Evolutionary conservation across 2,113 vertebrate genomes (phyloP).

Genomic region (Chiloscyllium plagiosum): DNA sequence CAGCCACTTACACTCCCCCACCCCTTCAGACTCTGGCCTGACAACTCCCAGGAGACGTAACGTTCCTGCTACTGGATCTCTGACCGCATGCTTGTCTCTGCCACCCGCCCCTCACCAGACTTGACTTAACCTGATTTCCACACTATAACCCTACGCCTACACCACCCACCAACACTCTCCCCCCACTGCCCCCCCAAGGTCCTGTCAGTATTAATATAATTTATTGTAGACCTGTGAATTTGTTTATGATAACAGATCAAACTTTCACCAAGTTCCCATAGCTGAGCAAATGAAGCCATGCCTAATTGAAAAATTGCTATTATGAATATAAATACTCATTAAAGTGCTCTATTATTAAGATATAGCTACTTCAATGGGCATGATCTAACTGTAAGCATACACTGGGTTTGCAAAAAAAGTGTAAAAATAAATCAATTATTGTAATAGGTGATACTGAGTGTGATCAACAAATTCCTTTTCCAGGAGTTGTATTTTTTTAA

Average conservation of each 20-base stretch:
- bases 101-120: too few relatives aligned
- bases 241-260: slow-evolving; percentile 15
- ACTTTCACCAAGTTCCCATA: neutral
- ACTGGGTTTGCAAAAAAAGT: neutral
- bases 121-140: too few relatives aligned
- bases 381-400: neutral
- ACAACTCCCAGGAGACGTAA: too few relatives aligned
- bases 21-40: too few relatives aligned
- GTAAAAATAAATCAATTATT: neutral
- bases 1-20: too few relatives aligned
- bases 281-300: neutral
- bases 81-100: too few relatives aligned
- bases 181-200: too few relatives aligned
- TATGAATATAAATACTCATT: neutral
- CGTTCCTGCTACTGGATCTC: too few relatives aligned
- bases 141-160: too few relatives aligned
- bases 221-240: neutral
- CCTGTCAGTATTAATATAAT: neutral
- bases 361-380: neutral
- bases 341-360: neutral
- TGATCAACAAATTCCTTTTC: neutral
- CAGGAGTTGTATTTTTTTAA: neutral
- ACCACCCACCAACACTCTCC: too few relatives aligned
- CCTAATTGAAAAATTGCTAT: neutral
- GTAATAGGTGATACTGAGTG: neutral